Conservation (phyloP, 1,140 invertebrate genomes). For the Drosophila albomicans region DNA sequence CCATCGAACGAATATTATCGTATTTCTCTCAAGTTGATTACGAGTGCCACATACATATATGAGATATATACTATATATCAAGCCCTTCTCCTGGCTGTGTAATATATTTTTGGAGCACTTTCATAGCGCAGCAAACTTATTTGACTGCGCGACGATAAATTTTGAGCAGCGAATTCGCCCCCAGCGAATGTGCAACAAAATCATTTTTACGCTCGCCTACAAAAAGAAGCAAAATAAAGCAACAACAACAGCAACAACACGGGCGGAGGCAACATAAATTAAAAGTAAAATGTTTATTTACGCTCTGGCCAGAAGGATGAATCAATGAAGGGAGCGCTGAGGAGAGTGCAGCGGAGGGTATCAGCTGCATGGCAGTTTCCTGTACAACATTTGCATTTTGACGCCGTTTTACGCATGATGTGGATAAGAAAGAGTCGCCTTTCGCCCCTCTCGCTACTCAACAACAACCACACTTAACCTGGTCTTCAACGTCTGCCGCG, state of each 20-base stretch:
- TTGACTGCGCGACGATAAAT: conserved; percentile 62
- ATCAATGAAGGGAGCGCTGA: conserved; percentile 18
- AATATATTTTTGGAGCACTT: conserved; percentile 23
- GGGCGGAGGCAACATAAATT: conserved; percentile 64
- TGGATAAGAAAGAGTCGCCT: conserved; percentile 36
- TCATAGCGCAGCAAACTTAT: conserved; percentile 33
- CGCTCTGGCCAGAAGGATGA: conserved; percentile 49
- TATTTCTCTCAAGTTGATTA: conserved; percentile 18
- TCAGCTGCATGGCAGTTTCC: conserved; percentile 60
- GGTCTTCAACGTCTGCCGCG: conserved; percentile 34
- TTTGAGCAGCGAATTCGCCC: conserved; percentile 49
- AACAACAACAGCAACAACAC: conserved; percentile 13
- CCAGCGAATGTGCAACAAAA: conserved; percentile 70
- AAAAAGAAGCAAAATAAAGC: conserved; percentile 8
- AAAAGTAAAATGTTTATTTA: conserved; percentile 81
- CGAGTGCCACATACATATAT: too few species aligned
- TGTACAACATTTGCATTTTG: conserved; percentile 78
- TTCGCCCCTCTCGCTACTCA: not conserved
- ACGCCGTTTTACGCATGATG: conserved; percentile 80
- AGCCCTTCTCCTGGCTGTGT: not conserved
- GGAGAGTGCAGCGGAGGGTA: not conserved
- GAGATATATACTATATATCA: not conserved
- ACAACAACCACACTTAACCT: not conserved
- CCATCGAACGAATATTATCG: not conserved
- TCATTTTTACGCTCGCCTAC: conserved; percentile 62